phyloP scores from a whole-genome alignment of 2,797 vertebrate species.

The Loris lydekkerianus region DNA sequence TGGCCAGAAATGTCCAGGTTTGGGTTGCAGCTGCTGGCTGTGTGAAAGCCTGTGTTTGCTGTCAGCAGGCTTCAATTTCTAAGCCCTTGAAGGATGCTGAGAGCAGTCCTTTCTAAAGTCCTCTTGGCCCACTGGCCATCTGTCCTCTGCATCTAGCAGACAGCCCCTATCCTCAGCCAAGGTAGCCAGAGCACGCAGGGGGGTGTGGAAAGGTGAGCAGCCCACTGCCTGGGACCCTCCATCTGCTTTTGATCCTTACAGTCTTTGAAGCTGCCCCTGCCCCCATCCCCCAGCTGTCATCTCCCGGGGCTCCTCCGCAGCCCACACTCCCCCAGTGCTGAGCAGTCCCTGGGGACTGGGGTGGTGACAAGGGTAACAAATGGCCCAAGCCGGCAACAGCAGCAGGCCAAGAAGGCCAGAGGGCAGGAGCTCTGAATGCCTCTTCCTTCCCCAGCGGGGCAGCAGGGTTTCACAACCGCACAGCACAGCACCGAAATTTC shows the following conservation, averaged over 20 bases:
- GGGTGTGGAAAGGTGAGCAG: slow-evolving; percentile 74
- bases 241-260: slow-evolving; percentile 82
- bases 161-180: slow-evolving; percentile 68
- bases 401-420: slow-evolving; percentile 30
- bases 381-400: slow-evolving; percentile 78
- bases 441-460: not conserved
- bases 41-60: slow-evolving; percentile 15
- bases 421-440: not conserved
- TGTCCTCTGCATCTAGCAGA: slow-evolving; percentile 69
- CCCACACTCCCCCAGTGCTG: slow-evolving; percentile 66
- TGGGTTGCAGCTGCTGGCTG: slow-evolving; percentile 50
- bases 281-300: slow-evolving; percentile 86
- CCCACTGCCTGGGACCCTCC: slow-evolving; percentile 72
- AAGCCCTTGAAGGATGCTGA: not conserved
- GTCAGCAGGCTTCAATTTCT: slow-evolving; percentile 39
- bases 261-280: slow-evolving; percentile 83
- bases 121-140: slow-evolving; percentile 57
- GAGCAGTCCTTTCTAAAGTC: not conserved
- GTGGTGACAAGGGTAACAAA: slow-evolving; percentile 83
- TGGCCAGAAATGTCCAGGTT: not conserved
- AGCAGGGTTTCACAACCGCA: not conserved
- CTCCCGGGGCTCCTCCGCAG: slow-evolving; percentile 84
- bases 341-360: slow-evolving; percentile 59
- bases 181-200: slow-evolving; percentile 41
- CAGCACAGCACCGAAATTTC: not conserved